phyloP scores from a whole-genome alignment of 2,888 invertebrate species.

The Prosopocoilus inquinatus region DNA sequence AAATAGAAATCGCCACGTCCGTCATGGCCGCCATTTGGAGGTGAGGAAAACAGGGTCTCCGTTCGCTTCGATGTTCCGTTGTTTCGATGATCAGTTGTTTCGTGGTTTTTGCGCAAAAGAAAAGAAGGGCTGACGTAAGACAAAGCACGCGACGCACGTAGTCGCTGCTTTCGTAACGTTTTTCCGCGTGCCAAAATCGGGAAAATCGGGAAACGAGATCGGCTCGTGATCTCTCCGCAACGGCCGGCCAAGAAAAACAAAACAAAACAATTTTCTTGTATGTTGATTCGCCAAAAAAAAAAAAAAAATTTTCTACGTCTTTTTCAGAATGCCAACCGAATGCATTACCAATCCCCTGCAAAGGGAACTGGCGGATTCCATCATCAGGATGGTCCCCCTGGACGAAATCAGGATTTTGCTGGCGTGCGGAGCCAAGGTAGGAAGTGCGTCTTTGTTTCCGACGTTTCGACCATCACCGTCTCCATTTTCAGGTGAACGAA shows the following conservation, averaged over 20 bases:
- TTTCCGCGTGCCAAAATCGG: too few relatives aligned
- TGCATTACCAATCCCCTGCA: conserved; percentile 74
- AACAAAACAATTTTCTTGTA: not conserved
- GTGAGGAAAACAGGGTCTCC: not conserved
- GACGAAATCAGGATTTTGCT: conserved; percentile 84
- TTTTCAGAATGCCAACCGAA: conserved; percentile 66
- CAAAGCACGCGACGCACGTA: too few relatives aligned
- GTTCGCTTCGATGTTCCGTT: not conserved
- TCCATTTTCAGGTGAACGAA: conserved; percentile 59
- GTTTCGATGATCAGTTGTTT: too few relatives aligned
- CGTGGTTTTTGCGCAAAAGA: too few relatives aligned
- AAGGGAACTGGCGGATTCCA: conserved; percentile 85
- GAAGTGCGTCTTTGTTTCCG: not conserved
- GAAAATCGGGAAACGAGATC: too few relatives aligned
- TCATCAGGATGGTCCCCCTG: conserved; percentile 81
- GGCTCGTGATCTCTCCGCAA: too few relatives aligned
- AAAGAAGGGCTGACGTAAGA: too few relatives aligned
- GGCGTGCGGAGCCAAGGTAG: conserved; percentile 80
- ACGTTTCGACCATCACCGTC: too few relatives aligned
- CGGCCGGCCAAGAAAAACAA: not conserved
- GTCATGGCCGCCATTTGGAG: not conserved
- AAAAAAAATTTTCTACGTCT: conserved; percentile 11
- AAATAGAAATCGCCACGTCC: not conserved
- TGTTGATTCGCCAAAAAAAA: not conserved
- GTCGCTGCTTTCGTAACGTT: too few relatives aligned